Evolutionary conservation across 2,797 vertebrate species (phyloP).

Genomic region (Coilia nasus): DNA sequence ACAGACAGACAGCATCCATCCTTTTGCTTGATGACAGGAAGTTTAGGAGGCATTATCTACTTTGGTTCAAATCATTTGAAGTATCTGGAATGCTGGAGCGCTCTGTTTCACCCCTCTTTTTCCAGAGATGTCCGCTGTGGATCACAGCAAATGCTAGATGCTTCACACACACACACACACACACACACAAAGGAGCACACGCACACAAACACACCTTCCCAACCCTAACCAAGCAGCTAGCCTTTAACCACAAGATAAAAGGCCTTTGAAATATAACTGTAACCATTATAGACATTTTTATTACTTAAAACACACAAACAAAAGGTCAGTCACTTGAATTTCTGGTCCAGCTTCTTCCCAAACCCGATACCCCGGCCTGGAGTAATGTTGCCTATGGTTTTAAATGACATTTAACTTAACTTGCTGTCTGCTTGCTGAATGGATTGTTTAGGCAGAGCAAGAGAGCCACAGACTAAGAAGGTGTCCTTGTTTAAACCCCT

Average conservation of each 20-base stretch:
- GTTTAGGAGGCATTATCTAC: slow-evolving; percentile 61
- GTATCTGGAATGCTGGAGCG: slow-evolving; percentile 56
- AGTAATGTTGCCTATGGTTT: not conserved
- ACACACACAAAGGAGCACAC: too few relatives aligned
- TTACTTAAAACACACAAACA: not conserved
- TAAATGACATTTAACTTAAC: not conserved
- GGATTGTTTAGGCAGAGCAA: not conserved
- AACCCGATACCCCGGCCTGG: not conserved
- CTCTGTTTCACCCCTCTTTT: slow-evolving; percentile 31
- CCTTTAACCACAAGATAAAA: not conserved
- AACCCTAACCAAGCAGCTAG: not conserved
- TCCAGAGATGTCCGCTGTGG: not conserved
- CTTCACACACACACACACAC: not conserved
- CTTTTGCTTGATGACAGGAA: slow-evolving; percentile 45
- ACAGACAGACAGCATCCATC: slow-evolving; percentile 30
- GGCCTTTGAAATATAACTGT: not conserved
- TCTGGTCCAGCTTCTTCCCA: not conserved
- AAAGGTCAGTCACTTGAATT: slow-evolving; percentile 2
- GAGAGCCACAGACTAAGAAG: not conserved
- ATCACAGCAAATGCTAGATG: not conserved
- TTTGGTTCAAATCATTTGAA: slow-evolving; percentile 57
- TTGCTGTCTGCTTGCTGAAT: not conserved
- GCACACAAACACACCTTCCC: not conserved
- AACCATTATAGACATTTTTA: not conserved
- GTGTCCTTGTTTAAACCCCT: slow-evolving; percentile 5